phyloP scores from a whole-genome alignment of 2,888 invertebrate genomes.

The Sepiola atlantica region DNA sequence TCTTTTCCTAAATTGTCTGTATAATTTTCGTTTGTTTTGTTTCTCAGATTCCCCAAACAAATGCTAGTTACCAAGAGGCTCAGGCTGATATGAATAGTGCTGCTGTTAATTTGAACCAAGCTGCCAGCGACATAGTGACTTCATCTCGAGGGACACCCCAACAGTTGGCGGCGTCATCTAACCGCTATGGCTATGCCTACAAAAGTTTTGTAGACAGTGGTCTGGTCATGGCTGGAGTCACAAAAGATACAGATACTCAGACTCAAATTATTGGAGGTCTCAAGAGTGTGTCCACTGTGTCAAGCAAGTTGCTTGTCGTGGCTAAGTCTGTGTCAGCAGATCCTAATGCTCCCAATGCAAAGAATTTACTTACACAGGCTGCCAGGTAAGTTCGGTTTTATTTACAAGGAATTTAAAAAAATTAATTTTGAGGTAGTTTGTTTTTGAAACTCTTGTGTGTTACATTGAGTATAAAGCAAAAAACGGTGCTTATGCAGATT shows the following conservation, averaged over 20 bases:
- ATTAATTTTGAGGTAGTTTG: background rate
- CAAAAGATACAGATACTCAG: constrained; percentile 83
- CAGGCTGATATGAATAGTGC: constrained; percentile 89
- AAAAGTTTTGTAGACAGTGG: constrained; percentile 82
- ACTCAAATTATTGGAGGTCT: constrained; percentile 89
- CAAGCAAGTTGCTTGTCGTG: constrained; percentile 88
- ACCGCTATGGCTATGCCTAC: constrained; percentile 84
- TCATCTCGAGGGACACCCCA: constrained; percentile 81
- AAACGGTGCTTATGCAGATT: too few relatives aligned
- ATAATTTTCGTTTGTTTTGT: background rate
- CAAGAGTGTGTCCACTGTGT: constrained; percentile 89
- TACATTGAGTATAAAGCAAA: too few relatives aligned
- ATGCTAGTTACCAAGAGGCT: constrained; percentile 78
- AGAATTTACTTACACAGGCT: constrained; percentile 90
- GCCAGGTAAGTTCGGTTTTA: constrained; percentile 79
- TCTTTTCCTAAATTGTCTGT: background rate
- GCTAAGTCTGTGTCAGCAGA: constrained; percentile 93
- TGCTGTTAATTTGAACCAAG: constrained; percentile 88
- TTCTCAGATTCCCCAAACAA: constrained; percentile 82
- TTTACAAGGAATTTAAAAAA: background rate
- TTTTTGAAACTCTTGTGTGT: background rate
- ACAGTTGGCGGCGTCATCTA: constrained; percentile 83
- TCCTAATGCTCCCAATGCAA: constrained; percentile 90
- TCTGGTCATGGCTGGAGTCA: constrained; percentile 64
- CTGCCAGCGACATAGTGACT: constrained; percentile 87